Base-by-base conservation (phyloP, 2,797 vertebrate species). In the Onychomys torridus region DNA sequence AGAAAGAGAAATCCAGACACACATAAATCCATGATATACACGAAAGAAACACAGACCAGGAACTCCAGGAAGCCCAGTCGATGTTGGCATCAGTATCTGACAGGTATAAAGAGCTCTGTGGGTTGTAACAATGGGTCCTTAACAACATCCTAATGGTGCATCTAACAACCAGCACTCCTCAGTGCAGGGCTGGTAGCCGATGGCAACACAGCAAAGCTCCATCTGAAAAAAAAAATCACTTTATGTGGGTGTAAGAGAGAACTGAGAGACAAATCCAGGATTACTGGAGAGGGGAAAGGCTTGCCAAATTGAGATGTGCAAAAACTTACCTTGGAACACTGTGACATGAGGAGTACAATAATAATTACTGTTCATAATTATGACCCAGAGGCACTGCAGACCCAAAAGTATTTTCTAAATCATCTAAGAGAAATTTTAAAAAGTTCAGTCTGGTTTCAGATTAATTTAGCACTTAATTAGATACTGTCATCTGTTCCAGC, bases 401-500 rank as follows among this genome's bases (percentile, higher is more conserved):
- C n/a, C 91, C 93, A 75, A 59, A 96, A 97, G 81, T 88, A 88
- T 93, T 96, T 98, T 97, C 79, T 94, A 91, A 97, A 95, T 96
- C 82, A 96, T 84, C 49, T 59, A 95, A 96, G 65, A 89, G 81
- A 97, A 89, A 79, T 46, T 77, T 88, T 46, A 25, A 21, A 12
- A 90, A 89, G 5, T 84, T 90, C 85, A 95, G 34, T 96, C 65
- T 95, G 94, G 93, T 55, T 95, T 97, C 65, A 82, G 91, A 92
- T 95, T 96, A 96, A 93, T 92, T 95, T 97, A 96, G 65, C 71
- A 95, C 87, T 97, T 95, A 93, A 96, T 97, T 97, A 97, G 92
- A 77, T 52, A 25, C 75, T 92, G 69, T 97, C 90, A 65, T 94
- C 90, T 95, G 86, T 73, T 97, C 93, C 95, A 73, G 65, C 27